Base-by-base conservation (phyloP, 2,888 invertebrate genomes). In the Yponomeuta malinellus region DNA sequence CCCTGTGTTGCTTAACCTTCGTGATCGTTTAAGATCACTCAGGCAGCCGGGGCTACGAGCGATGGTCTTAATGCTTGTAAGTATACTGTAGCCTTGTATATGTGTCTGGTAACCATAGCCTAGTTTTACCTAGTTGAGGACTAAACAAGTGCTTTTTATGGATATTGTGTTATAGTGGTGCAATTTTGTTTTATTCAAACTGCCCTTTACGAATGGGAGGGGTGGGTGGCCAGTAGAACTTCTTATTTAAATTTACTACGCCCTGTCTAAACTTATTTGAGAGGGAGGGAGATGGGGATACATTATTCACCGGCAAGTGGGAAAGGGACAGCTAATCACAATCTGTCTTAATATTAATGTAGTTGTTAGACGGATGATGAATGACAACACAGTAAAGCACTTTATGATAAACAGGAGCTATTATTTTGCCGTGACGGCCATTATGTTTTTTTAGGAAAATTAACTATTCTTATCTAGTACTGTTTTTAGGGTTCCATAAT, bases 311-410 rank as follows among this genome's bases (percentile, higher is more conserved):
- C 52, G 52, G 52, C 15, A 59, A 59, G 52, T 59, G 52, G 52
- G 15, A 59, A 59, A 15, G 52, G 15, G 52, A 59, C 52, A 59
- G 52, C 52, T 15, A 59, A 59, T 59, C 52, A 64, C 84, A 79
- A 88, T 88, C 85, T 83, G 83, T 89, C 87, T 87, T 85, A 85
- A 86, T 88, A 85, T 84, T 85, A 86, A 88, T 85, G 85, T 86
- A 87, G 74, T 75, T 72, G 73, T 73, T 69, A 70, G 48, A 77
- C 73, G 78, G 79, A 88, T 90, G 90, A 91, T 89, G 87, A 90
- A 90, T 88, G 83, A 83, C 78, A 88, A 90, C 90, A 91, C 76
- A 84, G 87, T 84, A 89, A 90, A 89, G 90, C 90, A 90, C 90
- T 91, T 87, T 87, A 85, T 77, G 83, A 85, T 85, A 85, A 87